These are phyloP conservation scores for Cryptocheilus praepositus DNA, from an alignment of 2,888 invertebrate species.

Conservation along the genomic window DNA sequence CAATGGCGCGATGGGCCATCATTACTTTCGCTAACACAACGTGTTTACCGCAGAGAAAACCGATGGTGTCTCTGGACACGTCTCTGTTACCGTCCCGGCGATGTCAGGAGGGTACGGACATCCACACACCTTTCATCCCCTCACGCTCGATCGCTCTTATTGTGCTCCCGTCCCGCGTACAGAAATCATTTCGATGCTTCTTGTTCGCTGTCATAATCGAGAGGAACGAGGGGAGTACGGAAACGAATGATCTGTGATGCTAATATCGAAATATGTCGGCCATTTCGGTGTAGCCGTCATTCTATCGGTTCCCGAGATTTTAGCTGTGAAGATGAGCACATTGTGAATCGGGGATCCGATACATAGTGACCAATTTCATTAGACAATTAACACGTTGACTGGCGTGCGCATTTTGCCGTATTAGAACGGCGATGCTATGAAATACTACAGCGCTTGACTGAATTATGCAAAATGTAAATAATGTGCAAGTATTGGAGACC, in stretches of 20 bases:
- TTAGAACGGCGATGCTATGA: too few species aligned
- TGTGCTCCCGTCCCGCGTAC: slow-evolving; percentile 46
- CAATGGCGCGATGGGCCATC: slow-evolving; percentile 70
- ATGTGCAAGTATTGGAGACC: too few species aligned
- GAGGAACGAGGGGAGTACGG: slow-evolving; percentile 32
- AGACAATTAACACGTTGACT: too few species aligned
- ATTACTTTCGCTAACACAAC: slow-evolving; percentile 70
- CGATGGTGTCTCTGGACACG: slow-evolving; percentile 27
- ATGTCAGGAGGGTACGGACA: slow-evolving; percentile 51
- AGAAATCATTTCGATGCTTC: slow-evolving; percentile 59
- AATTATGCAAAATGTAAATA: too few species aligned
- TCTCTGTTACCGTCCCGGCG: slow-evolving; percentile 25
- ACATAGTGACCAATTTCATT: too few species aligned
- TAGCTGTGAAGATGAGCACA: too few species aligned
- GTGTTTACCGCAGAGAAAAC: slow-evolving; percentile 71
- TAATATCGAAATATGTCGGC: too few species aligned
- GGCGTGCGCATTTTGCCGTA: too few species aligned
- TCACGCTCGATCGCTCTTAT: slow-evolving; percentile 67
- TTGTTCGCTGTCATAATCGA: slow-evolving; percentile 51
- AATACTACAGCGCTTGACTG: too few species aligned
- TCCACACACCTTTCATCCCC: slow-evolving; percentile 64
- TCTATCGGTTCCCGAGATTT: too few species aligned
- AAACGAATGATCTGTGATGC: slow-evolving; percentile 10
- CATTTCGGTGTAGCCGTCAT: too few species aligned
- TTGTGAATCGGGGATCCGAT: too few species aligned